Base-by-base conservation (phyloP, 1,140 invertebrate genomes). In the Cecropterus lyciades region DNA sequence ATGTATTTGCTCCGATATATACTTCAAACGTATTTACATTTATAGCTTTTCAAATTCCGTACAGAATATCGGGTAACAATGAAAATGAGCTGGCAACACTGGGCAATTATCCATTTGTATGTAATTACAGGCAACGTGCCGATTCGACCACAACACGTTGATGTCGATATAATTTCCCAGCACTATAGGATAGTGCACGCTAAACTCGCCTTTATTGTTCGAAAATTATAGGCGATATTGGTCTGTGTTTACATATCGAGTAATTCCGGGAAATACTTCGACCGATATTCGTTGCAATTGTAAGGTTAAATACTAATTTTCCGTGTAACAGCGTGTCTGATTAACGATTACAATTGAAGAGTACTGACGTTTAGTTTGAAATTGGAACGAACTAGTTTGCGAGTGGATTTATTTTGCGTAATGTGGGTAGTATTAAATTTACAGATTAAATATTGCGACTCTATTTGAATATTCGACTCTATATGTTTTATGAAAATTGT, bases 101-200 rank as follows among this genome's bases (percentile, higher is more conserved):
- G 57, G 37, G 10, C 62, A 72, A 77, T 77, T 77, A 72, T 60
- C 69, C 72, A 72, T 77, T 73, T 65, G 69, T 73, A 71, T 67
- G 72, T 77, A 77, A 77, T 77, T 77, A 77, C 57, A 37, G 60
- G 62, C 42, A 69, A 69, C 75, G 68, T 75, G 69, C 59, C 65
- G 72, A 70, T 73, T 78, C 67, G 64, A 75, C 75, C 68, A 27
- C 75, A 67, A 72, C 59, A 49, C 52, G 45, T 52, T 60, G 57
- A 60, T 15, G 45, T 49, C 57, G 45, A 60, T 60, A 60, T 49
- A 60, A 60, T 56, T 56, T 56, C 53, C 57, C 57, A 49, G 37
- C 57, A 60, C 45, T 60, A 49, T 60, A 7, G 40, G 11, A 10
- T n/a, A 37, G 0, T 57, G 3, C 55, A 45, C 17, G 3, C 20